These are phyloP conservation scores for Camponotus fellah DNA, from an alignment of 2,888 invertebrate species.

Conservation along the genomic window DNA sequence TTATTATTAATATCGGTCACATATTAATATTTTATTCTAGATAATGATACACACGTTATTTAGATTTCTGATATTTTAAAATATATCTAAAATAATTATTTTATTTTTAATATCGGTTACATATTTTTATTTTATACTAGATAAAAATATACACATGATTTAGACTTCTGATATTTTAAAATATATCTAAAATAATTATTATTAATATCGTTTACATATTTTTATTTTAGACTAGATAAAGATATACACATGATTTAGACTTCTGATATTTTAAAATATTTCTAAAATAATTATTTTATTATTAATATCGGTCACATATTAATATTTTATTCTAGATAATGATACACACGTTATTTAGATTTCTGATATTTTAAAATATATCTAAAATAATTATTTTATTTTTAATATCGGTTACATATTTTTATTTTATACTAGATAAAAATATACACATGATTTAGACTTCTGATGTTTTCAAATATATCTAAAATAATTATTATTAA, in stretches of 20 bases:
- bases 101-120: neutral
- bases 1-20: neutral
- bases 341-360: neutral
- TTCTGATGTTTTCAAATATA: neutral
- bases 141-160: neutral
- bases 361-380: neutral
- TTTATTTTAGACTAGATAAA: neutral
- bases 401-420: neutral
- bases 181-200: slow-evolving; percentile 3
- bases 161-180: neutral
- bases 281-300: neutral
- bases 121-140: neutral
- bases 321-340: neutral
- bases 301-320: neutral
- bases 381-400: neutral
- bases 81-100: neutral
- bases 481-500: neutral
- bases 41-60: neutral
- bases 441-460: neutral
- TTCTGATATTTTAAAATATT: neutral
- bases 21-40: neutral
- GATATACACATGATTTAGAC: neutral
- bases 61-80: neutral
- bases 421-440: neutral
- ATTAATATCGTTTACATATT: neutral